Evolutionary conservation across 2,797 vertebrate species (phyloP).

Genomic region (Thamnophis elegans): DNA sequence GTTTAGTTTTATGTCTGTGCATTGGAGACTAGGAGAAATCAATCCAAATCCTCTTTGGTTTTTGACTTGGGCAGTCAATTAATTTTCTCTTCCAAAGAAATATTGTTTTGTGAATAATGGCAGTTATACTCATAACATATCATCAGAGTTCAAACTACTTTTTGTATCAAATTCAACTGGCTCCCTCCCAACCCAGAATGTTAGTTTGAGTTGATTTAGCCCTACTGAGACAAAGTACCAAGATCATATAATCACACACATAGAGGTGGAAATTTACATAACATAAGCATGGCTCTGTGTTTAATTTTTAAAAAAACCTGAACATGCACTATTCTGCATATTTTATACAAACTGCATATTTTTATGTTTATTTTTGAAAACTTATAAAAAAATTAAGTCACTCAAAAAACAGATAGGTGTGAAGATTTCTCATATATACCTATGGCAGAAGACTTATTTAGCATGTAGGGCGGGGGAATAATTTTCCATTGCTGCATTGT

Average conservation of each 20-base stretch:
- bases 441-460: background rate
- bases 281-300: background rate
- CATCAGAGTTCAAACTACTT: conserved; percentile 4
- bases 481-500: background rate
- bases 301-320: background rate
- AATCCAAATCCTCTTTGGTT: conserved; percentile 33
- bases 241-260: background rate
- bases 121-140: background rate
- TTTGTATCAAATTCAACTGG: background rate
- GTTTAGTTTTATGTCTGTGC: conserved; percentile 18
- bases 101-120: background rate
- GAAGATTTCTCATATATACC: background rate
- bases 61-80: background rate
- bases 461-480: background rate
- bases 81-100: conserved; percentile 28
- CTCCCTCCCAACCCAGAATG: background rate
- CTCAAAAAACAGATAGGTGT: background rate
- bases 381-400: background rate
- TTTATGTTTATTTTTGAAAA: background rate
- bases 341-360: background rate
- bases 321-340: background rate
- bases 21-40: conserved; percentile 7
- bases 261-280: background rate
- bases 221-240: background rate
- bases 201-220: background rate